Evolutionary conservation across 2,888 invertebrate genomes (phyloP).

Genomic region (Sussaba pulchella): DNA sequence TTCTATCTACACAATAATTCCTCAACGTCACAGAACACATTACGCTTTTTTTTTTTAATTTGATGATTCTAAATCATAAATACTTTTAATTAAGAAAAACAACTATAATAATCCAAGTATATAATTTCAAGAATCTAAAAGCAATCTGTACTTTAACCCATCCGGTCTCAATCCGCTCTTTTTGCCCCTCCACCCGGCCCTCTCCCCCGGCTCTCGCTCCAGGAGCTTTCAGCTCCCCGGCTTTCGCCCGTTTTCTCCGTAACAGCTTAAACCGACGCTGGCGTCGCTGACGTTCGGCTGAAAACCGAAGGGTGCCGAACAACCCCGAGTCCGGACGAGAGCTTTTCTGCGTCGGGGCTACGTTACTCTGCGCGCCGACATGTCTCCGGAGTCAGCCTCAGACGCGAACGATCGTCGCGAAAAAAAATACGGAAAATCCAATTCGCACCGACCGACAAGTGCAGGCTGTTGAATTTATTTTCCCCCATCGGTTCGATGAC

Average conservation of each 20-base stretch:
- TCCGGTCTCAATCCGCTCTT: slow-evolving; percentile 15
- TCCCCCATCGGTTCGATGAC: not conserved
- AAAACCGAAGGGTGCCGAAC: slow-evolving; percentile 70
- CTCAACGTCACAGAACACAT: too few species aligned
- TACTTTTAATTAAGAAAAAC: not conserved
- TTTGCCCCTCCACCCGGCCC: slow-evolving; percentile 25
- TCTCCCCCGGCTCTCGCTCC: slow-evolving; percentile 12
- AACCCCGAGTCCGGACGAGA: slow-evolving; percentile 67
- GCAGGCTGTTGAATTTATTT: not conserved
- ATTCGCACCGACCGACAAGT: slow-evolving; percentile 4
- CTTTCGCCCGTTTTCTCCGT: slow-evolving; percentile 45
- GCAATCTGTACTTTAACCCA: not conserved
- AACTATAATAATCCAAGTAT: too few species aligned
- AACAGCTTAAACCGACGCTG: slow-evolving; percentile 30
- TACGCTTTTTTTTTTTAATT: too few species aligned
- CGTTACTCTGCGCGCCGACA: slow-evolving; percentile 72
- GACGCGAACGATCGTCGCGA: slow-evolving; percentile 70
- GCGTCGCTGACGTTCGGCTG: slow-evolving; percentile 22
- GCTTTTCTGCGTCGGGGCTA: slow-evolving; percentile 72
- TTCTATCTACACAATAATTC: too few species aligned
- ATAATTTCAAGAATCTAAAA: slow-evolving; percentile 6
- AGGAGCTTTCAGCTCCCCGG: slow-evolving; percentile 54
- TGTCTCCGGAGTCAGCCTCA: slow-evolving; percentile 76
- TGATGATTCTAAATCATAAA: too few species aligned
- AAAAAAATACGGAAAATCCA: slow-evolving; percentile 47